Base-by-base conservation (phyloP, 2,888 invertebrate species). In the Drosophila hamatofila region DNA sequence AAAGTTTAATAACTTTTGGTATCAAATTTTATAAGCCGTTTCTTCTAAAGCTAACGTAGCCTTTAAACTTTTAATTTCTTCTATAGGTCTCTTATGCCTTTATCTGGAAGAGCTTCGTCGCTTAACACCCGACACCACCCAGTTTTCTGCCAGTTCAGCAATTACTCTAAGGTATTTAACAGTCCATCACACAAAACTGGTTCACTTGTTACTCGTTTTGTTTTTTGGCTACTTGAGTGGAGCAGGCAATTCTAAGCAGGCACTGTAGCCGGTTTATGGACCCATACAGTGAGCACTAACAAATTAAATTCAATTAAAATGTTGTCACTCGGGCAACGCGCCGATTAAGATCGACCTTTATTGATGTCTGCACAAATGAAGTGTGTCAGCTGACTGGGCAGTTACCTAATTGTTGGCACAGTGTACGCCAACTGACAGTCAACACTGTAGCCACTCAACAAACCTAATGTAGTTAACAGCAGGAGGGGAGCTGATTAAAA, bases 231-330 rank as follows among this genome's bases (percentile, higher is more conserved):
- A 75, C 72, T 58, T 48, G 25, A 59, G 51, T 14, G 5, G 37
- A 25, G n/a, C 42, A 42, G 42, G 49, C 44, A 57, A 25, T 52
- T 71, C 52, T 35, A 42, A 42, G 52, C 46, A 30, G 46, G 8
- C 14, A 39, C 11, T 33, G 56, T 27, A 81, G 67, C 87, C 81
- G 89, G 84, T 84, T 85, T 64, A 12, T 27, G 37, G 39, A 12
- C 18, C 12, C 33, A 9, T 46, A 66, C 60, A 67, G 66, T 75
- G 64, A 58, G 51, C 51, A 35, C 66, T 60, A 62, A 74, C 79
- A 85, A 80, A 78, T 80, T 30, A 42, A 39, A 66, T 49, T 55
- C 78, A 80, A 87, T 83, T 80, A 82, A 76, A 78, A 72, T 54
- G 42, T 72, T 84, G 85, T 78, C 85, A 87, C 79, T 75, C 69